Evolutionary conservation across 2,113 vertebrate genomes (phyloP).

Genomic region (Circaetus gallicus): DNA sequence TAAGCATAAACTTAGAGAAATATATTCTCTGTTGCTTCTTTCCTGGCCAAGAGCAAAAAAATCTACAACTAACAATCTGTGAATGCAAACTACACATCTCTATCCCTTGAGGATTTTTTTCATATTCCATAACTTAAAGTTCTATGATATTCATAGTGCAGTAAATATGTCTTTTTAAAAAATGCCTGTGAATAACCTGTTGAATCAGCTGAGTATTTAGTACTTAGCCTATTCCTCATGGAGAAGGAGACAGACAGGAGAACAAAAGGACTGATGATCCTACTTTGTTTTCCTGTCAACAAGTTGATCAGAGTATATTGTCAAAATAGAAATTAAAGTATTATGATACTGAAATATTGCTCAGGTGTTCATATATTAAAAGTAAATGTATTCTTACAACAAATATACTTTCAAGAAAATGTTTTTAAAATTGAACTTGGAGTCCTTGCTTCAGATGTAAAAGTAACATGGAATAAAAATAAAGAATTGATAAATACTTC

Average conservation of each 20-base stretch:
- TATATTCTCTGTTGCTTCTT: neutral
- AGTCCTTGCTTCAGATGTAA: neutral
- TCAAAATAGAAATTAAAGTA: neutral
- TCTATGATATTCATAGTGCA: neutral
- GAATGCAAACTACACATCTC: neutral
- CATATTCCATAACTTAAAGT: neutral
- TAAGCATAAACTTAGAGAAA: neutral
- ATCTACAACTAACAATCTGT: neutral
- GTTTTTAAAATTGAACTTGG: neutral
- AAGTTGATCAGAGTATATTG: rapidly evolving
- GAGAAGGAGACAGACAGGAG: neutral
- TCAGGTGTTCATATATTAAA: neutral
- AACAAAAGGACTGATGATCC: neutral
- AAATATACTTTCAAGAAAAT: neutral
- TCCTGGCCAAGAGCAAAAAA: neutral
- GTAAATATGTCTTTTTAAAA: neutral
- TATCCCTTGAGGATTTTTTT: neutral
- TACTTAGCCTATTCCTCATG: neutral
- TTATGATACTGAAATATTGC: neutral
- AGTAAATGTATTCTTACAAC: neutral
- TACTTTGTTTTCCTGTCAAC: neutral
- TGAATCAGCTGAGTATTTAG: neutral
- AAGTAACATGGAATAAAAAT: neutral
- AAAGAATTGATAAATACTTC: neutral
- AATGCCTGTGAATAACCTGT: neutral